A percentile compares a stretch with the other conserved stretches of the same genome.
Conservation (phyloP, 2,888 invertebrate genomes). For the Neoascia interrupta region DNA sequence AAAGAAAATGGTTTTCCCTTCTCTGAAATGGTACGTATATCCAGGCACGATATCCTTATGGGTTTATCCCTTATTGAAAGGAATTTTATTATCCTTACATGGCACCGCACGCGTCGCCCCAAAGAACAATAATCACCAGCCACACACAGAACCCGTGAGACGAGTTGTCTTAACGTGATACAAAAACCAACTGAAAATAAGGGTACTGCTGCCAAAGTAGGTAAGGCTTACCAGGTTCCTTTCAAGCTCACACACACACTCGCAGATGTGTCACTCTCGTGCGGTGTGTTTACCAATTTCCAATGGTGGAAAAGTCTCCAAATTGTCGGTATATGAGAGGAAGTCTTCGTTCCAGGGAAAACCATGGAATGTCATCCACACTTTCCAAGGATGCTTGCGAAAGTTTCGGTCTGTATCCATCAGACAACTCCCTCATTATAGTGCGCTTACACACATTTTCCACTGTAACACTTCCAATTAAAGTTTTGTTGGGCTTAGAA, state of each 20-base stretch:
- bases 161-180: conserved; percentile 63
- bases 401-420: conserved; percentile 45
- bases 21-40: conserved; percentile 20
- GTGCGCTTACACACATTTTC: conserved; percentile 49
- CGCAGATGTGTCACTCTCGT: not conserved
- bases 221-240: conserved; percentile 63
- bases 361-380: too few relatives aligned
- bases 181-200: conserved; percentile 67
- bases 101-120: conserved; percentile 40
- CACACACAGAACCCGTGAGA: conserved; percentile 44
- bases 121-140: not conserved
- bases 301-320: conserved; percentile 57
- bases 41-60: conserved; percentile 43
- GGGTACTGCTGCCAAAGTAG: conserved; percentile 62
- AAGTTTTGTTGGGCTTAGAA: too few relatives aligned
- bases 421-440: conserved; percentile 55
- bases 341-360: conserved; percentile 6
- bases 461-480: conserved; percentile 54
- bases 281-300: conserved; percentile 25
- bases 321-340: conserved; percentile 31
- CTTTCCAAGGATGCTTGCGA: conserved; percentile 47
- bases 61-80: conserved; percentile 38
- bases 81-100: conserved; percentile 41
- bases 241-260: not conserved
- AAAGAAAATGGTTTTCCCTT: conserved; percentile 26